Evolutionary conservation across 30 jellyfish, hydroid and myxozoan genomes (phyloP).

Genomic region (Cassiopea andromeda): DNA sequence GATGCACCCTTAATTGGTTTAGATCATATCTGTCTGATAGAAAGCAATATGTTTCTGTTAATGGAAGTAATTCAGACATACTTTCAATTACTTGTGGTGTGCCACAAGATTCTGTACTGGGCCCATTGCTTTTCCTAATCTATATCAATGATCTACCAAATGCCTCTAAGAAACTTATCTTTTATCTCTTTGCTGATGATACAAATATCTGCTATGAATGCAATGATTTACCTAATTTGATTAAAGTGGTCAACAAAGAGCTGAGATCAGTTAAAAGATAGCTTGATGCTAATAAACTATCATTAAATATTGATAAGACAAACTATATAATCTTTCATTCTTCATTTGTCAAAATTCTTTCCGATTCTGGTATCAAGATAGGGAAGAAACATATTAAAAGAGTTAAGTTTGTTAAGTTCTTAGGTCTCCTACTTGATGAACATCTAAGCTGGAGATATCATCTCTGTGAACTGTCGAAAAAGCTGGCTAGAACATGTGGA

Average conservation of each 20-base stretch:
- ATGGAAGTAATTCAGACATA: conserved; percentile 6
- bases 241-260: conserved; percentile 21
- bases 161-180: conserved; percentile 43
- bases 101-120: conserved; percentile 53
- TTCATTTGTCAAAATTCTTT: conserved; percentile 21
- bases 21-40: conserved; percentile 36
- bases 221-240: conserved; percentile 34
- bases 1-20: conserved; percentile 54
- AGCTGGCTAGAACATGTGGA: conserved; percentile 43
- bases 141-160: conserved; percentile 62
- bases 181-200: conserved; percentile 69
- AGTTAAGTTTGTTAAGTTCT: conserved; percentile 31
- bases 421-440: conserved; percentile 56
- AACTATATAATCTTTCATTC: conserved; percentile 46
- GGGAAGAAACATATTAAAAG: conserved; percentile 41
- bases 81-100: conserved; percentile 47
- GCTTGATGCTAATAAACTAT: conserved; percentile 38
- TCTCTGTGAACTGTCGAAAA: conserved; percentile 45
- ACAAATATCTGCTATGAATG: conserved; percentile 56
- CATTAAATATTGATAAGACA: conserved; percentile 33
- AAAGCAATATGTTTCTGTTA: conserved; percentile 12
- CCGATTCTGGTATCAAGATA: conserved; percentile 21
- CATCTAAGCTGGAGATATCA: conserved; percentile 53
- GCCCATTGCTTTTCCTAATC: conserved; percentile 62
- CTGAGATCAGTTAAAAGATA: conserved; percentile 19